Conservation (phyloP, 1,140 invertebrate species). For the Temnothorax curvispinosus region DNA sequence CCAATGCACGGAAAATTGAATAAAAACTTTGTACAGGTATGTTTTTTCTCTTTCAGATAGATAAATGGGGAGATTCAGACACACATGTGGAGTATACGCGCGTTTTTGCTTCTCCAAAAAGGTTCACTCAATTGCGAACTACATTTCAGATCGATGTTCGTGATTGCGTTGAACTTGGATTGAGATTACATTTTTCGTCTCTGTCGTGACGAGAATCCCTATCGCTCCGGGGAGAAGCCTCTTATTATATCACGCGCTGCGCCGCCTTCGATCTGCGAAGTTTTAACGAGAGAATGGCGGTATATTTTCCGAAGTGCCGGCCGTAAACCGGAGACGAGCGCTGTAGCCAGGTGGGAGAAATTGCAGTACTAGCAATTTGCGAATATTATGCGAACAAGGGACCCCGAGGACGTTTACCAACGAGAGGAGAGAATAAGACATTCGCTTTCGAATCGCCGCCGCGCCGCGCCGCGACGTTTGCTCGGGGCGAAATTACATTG, state of each 20-base stretch:
- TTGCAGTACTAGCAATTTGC: slow-evolving; percentile 69
- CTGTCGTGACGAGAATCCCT: slow-evolving; percentile 13
- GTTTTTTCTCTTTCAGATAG: neutral
- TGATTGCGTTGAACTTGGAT: slow-evolving; percentile 25
- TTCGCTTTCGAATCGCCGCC: slow-evolving; percentile 78
- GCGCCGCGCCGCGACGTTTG: slow-evolving; percentile 70
- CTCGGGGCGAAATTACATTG: slow-evolving; percentile 74
- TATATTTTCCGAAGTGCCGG: slow-evolving; percentile 56
- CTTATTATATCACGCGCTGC: slow-evolving; percentile 44
- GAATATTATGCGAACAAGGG: slow-evolving; percentile 75
- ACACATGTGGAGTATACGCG: neutral
- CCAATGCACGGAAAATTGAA: neutral
- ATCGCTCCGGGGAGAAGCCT: neutral
- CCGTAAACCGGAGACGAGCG: slow-evolving; percentile 27
- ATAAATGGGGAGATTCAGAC: neutral
- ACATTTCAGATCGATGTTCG: neutral
- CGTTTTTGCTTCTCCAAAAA: neutral
- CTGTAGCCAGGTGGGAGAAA: slow-evolving; percentile 68
- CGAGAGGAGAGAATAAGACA: slow-evolving; percentile 57
- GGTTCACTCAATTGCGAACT: neutral
- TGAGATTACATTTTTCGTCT: slow-evolving; percentile 27
- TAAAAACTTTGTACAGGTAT: neutral
- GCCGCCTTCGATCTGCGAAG: slow-evolving; percentile 41
- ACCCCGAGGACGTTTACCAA: slow-evolving; percentile 66
- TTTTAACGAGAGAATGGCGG: slow-evolving; percentile 66